Evolutionary conservation across 2,797 vertebrate genomes (phyloP).

Genomic region (Jordanella pulchra): DNA sequence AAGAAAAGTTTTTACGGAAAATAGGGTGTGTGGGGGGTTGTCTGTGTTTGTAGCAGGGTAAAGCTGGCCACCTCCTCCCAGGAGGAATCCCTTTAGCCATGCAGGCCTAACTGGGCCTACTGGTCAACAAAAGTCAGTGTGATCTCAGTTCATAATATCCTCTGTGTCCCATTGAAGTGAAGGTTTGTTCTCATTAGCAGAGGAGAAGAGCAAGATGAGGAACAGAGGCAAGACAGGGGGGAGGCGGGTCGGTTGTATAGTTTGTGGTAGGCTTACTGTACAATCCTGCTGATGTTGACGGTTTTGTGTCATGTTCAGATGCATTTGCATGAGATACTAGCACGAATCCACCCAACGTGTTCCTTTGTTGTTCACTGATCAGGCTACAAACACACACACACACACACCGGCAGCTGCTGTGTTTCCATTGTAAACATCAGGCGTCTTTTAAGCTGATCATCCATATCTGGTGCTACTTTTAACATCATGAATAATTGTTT

Average conservation of each 20-base stretch:
- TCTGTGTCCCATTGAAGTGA: constrained; percentile 56
- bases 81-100: constrained; percentile 26
- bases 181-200: constrained; percentile 83
- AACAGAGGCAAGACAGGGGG: constrained; percentile 85
- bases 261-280: constrained; percentile 82
- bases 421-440: constrained; percentile 60
- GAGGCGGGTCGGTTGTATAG: constrained; percentile 87
- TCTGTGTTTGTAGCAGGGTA: constrained; percentile 39
- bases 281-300: constrained; percentile 66
- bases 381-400: constrained; percentile 34
- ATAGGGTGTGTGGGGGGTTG: constrained; percentile 13
- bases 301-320: constrained; percentile 70
- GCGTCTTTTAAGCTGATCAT: constrained; percentile 19
- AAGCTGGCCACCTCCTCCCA: constrained; percentile 50
- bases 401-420: constrained; percentile 38
- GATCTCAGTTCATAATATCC: constrained; percentile 31
- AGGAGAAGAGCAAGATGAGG: constrained; percentile 87
- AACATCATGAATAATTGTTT: background rate
- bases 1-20: constrained; percentile 61
- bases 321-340: constrained; percentile 72
- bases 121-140: constrained; percentile 38
- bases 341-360: constrained; percentile 69
- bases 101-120: constrained; percentile 34
- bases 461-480: constrained; percentile 1
- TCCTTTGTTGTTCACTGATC: constrained; percentile 54